These are phyloP conservation scores for Aporophyla nigra DNA, from an alignment of 2,888 invertebrate genomes.

Conservation along the genomic window DNA sequence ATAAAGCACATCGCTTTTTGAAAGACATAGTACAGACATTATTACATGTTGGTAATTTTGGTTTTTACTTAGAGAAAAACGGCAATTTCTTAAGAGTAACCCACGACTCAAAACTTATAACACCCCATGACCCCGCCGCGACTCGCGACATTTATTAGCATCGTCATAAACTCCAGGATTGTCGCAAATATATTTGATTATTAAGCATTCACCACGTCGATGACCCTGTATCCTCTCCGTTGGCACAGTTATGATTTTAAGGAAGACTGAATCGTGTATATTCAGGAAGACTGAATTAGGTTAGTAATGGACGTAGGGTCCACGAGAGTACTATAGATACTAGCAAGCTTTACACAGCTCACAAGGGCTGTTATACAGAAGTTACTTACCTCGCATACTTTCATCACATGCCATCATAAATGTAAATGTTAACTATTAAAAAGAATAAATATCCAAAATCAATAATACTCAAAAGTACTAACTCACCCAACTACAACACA, in stretches of 20 bases:
- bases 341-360: neutral
- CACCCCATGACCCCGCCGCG: neutral
- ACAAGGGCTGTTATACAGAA: neutral
- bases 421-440: neutral
- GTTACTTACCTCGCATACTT: neutral
- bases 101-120: neutral
- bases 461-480: conserved; percentile 3
- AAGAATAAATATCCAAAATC: neutral
- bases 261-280: neutral
- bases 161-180: conserved; percentile 33
- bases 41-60: neutral
- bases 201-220: conserved; percentile 19
- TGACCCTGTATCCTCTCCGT: neutral
- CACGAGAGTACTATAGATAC: neutral
- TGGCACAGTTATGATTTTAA: conserved; percentile 17
- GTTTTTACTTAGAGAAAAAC: neutral
- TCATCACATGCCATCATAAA: neutral
- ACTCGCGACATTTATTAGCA: conserved; percentile 25
- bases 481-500: conserved; percentile 14
- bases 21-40: neutral
- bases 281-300: neutral
- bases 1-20: neutral
- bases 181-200: conserved; percentile 11
- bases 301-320: neutral
- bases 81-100: neutral